phyloP scores from a whole-genome alignment of 53 echinoderm and acorn worm genomes.

The Echinometra lucunter region DNA sequence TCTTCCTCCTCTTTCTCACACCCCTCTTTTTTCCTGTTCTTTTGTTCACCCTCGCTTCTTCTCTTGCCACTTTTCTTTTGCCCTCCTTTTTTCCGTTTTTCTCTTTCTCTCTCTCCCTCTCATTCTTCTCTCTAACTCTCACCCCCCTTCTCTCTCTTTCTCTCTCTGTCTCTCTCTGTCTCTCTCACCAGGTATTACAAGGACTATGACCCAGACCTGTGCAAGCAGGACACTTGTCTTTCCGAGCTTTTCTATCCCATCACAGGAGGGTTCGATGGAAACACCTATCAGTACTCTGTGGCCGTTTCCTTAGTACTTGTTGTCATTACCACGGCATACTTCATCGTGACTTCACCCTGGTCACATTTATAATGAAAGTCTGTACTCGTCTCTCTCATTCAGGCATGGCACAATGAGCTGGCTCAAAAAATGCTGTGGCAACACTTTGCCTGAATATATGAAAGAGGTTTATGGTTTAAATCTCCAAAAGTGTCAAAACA shows the following conservation, averaged over 20 bases:
- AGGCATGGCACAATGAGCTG: background rate
- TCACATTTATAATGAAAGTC: slow-evolving; percentile 48
- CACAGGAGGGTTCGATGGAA: slow-evolving; percentile 76
- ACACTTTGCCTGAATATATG: background rate
- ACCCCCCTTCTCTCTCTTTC: background rate
- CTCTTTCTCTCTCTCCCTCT: background rate
- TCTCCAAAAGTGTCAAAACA: no score
- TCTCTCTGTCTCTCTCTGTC: background rate
- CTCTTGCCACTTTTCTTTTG: background rate
- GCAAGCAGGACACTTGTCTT: slow-evolving; percentile 79
- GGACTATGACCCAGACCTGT: slow-evolving; percentile 76
- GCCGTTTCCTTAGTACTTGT: slow-evolving; percentile 70
- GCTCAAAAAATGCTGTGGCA: background rate
- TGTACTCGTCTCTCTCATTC: background rate
- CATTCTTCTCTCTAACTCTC: background rate
- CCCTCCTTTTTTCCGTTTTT: background rate
- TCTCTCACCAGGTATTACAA: slow-evolving; percentile 75
- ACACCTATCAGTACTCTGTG: slow-evolving; percentile 73
- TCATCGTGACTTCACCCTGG: slow-evolving; percentile 78
- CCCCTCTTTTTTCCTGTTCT: background rate
- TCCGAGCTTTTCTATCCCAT: slow-evolving; percentile 82
- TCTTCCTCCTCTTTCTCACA: background rate
- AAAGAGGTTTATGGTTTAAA: no score
- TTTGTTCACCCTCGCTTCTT: background rate
- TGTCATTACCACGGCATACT: slow-evolving; percentile 75